These are phyloP conservation scores for Tetrax tetrax DNA, from an alignment of 2,113 vertebrate genomes.

Conservation along the genomic window DNA sequence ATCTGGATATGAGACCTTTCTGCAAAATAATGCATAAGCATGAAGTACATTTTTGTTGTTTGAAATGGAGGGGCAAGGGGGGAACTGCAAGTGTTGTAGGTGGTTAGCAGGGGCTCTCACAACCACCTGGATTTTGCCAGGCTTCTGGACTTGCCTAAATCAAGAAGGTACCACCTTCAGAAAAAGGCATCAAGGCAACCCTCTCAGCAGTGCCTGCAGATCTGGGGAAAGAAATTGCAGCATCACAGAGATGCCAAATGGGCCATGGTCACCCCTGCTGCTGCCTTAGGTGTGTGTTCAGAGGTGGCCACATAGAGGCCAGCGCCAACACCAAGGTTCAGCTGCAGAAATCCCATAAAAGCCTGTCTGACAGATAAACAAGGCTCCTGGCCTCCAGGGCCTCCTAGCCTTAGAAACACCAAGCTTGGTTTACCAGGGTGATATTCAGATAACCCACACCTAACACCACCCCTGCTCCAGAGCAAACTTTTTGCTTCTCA, in stretches of 20 bases:
- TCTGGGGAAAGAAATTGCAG: neutral
- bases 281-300: rapidly evolving
- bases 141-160: neutral
- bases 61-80: neutral
- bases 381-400: neutral
- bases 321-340: neutral
- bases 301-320: rapidly evolving
- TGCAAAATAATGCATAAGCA: neutral
- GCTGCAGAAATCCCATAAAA: neutral
- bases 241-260: neutral
- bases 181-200: neutral
- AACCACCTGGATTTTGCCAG: neutral
- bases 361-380: neutral
- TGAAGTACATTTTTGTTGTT: neutral
- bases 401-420: neutral
- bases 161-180: neutral
- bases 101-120: neutral
- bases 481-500: neutral
- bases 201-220: neutral
- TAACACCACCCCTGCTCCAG: too few species aligned
- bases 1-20: neutral
- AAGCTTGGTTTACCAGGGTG: neutral
- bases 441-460: neutral
- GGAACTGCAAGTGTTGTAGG: neutral
- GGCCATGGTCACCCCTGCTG: neutral